Evolutionary conservation across 2,888 invertebrate species (phyloP).

Genomic region (Nipponacmea schrenckii): DNA sequence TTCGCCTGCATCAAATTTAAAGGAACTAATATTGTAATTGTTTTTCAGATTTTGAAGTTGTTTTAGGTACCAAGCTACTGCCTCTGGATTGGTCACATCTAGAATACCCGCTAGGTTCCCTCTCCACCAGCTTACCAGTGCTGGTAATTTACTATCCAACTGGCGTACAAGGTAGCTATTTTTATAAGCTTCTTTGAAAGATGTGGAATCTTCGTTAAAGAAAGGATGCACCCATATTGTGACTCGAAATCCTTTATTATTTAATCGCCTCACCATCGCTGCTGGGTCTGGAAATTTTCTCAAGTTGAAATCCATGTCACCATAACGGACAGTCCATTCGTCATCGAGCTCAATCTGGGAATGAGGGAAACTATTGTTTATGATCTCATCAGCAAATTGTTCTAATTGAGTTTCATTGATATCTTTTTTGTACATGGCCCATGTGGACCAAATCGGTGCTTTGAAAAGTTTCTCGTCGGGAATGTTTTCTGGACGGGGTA

Average conservation of each 20-base stretch:
- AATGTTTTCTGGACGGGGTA: conserved; percentile 71
- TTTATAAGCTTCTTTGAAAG: conserved; percentile 83
- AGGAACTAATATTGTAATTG: conserved; percentile 82
- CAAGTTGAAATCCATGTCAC: conserved; percentile 79
- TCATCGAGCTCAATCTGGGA: conserved; percentile 79
- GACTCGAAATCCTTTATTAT: conserved; percentile 76
- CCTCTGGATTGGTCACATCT: conserved; percentile 86
- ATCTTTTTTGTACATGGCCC: conserved; percentile 80
- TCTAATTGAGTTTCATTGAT: conserved; percentile 73
- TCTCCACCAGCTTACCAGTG: conserved; percentile 80
- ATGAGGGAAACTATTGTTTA: conserved; percentile 42
- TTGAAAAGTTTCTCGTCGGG: conserved; percentile 79
- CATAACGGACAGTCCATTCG: conserved; percentile 89
- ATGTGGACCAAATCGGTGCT: conserved; percentile 89
- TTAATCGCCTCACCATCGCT: conserved; percentile 73
- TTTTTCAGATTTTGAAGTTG: conserved; percentile 77
- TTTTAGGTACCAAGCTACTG: conserved; percentile 80
- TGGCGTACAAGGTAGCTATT: conserved; percentile 70
- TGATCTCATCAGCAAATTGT: conserved; percentile 43
- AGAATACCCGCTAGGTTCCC: conserved; percentile 80
- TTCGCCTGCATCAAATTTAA: conserved; percentile 81
- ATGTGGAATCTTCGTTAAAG: conserved; percentile 80
- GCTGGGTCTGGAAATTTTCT: conserved; percentile 79
- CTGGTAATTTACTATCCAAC: conserved; percentile 42
- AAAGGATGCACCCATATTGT: conserved; percentile 77